A percentile compares a stretch with the other conserved stretches of the same genome.
Conservation (phyloP, 2,113 vertebrate species). For the Ancistrus triradiatus region DNA sequence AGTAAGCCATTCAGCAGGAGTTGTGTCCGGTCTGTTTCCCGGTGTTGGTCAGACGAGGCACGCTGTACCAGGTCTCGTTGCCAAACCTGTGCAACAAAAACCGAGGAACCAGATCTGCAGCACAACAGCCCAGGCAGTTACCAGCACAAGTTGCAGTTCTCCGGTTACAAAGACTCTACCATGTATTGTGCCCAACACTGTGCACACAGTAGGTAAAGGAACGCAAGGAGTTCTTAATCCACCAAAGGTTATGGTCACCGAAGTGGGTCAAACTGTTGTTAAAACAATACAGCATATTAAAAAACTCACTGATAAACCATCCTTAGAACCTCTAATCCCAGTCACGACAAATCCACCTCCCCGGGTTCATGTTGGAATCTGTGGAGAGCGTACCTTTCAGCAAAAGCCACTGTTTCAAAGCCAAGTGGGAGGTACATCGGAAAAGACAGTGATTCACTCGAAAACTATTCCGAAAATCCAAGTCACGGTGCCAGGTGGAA, state of each 20-base stretch:
- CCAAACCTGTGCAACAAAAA: background rate
- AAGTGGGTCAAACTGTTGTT: too few species aligned
- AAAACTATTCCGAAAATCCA: slow-evolving; percentile 19
- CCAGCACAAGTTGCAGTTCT: background rate
- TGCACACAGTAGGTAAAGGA: background rate
- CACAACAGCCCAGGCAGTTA: background rate
- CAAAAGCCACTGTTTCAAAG: slow-evolving; percentile 19
- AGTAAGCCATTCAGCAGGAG: slow-evolving; percentile 2
- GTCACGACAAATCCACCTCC: background rate
- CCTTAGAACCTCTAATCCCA: slow-evolving; percentile 4
- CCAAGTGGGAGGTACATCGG: background rate
- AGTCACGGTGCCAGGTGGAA: background rate
- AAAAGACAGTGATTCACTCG: background rate
- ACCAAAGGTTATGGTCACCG: background rate
- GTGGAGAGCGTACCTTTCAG: slow-evolving; percentile 3
- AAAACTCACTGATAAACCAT: background rate
- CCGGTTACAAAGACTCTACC: slow-evolving; percentile 14
- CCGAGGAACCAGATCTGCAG: slow-evolving; percentile 4
- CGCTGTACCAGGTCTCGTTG: slow-evolving; percentile 8
- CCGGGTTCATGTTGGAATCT: slow-evolving; percentile 11
- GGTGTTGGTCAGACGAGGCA: slow-evolving; percentile 5
- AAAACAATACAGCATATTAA: background rate
- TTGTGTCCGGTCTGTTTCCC: background rate
- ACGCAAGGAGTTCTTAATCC: slow-evolving; percentile 2
- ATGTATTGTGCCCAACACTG: background rate